Percentiles rank a stretch among this genome's conserved stretches.
phyloP scores from a whole-genome alignment of 2,113 vertebrate genomes.

The Theristicus caerulescens region DNA sequence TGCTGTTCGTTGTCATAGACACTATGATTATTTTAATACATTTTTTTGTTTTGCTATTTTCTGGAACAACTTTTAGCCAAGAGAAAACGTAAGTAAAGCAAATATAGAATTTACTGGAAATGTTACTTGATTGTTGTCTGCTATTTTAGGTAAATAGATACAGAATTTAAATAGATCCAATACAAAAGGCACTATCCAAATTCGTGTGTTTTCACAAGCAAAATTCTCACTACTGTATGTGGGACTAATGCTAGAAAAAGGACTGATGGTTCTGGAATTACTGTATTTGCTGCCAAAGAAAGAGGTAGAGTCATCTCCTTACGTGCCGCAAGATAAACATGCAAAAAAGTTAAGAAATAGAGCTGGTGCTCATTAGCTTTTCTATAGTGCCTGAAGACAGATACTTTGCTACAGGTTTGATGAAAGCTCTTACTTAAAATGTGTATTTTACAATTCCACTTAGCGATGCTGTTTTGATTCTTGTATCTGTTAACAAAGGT shows the following conservation, averaged over 20 bases:
- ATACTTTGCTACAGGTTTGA: neutral
- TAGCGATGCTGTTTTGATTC: neutral
- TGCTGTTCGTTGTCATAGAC: neutral
- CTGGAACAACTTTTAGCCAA: constrained; percentile 57
- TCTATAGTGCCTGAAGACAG: neutral
- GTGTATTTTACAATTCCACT: neutral
- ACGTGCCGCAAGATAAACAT: neutral
- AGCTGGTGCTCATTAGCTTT: neutral
- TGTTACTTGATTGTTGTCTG: neutral
- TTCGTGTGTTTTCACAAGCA: neutral
- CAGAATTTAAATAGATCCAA: neutral
- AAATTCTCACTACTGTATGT: neutral
- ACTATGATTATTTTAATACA: constrained; percentile 51
- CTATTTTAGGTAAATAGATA: neutral
- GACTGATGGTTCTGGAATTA: neutral
- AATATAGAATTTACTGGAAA: neutral
- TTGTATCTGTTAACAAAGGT: neutral
- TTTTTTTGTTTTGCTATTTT: constrained; percentile 54
- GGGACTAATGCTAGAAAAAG: neutral
- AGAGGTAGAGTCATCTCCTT: neutral
- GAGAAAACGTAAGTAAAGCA: constrained; percentile 78
- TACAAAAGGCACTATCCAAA: neutral
- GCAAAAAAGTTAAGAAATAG: neutral
- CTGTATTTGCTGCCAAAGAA: neutral
- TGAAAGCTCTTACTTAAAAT: neutral